Evolutionary conservation across 2,888 invertebrate genomes (phyloP).

Genomic region (Bimastos eiseni): DNA sequence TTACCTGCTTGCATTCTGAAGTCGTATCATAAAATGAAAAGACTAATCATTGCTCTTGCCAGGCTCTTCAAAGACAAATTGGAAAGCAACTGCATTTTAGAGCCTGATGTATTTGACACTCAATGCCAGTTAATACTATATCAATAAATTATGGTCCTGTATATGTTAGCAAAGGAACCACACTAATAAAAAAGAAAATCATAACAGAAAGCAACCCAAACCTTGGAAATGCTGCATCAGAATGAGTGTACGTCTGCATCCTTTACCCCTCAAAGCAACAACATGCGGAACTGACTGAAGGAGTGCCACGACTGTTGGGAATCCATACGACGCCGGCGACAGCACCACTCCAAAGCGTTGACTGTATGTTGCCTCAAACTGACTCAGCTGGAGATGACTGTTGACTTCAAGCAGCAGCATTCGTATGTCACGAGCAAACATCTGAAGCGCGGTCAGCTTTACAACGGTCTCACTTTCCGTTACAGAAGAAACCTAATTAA

Average conservation of each 20-base stretch:
- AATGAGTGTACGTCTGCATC: slow-evolving; percentile 53
- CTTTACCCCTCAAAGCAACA: slow-evolving; percentile 64
- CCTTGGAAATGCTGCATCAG: slow-evolving; percentile 48
- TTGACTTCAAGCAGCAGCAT: slow-evolving; percentile 65
- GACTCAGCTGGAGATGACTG: slow-evolving; percentile 62
- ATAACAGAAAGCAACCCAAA: slow-evolving; percentile 21
- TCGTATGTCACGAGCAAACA: slow-evolving; percentile 67
- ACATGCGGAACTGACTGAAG: slow-evolving; percentile 67
- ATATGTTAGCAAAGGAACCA: background rate
- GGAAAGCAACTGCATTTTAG: background rate
- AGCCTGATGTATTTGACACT: background rate
- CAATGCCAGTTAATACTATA: no score
- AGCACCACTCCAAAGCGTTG: slow-evolving; percentile 63
- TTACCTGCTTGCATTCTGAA: background rate
- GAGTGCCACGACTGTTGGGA: slow-evolving; percentile 64
- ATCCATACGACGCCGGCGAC: slow-evolving; percentile 67
- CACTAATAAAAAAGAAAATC: background rate
- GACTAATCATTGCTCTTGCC: background rate
- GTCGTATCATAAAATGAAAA: no score
- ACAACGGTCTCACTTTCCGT: slow-evolving; percentile 44
- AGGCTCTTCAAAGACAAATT: no score
- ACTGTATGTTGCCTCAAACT: slow-evolving; percentile 44
- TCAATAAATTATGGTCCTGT: no score
- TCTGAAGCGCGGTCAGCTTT: slow-evolving; percentile 60
- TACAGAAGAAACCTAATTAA: slow-evolving; percentile 23